Conservation (phyloP, 2,888 invertebrate species). For the Tenthredo scrophulariae region DNA sequence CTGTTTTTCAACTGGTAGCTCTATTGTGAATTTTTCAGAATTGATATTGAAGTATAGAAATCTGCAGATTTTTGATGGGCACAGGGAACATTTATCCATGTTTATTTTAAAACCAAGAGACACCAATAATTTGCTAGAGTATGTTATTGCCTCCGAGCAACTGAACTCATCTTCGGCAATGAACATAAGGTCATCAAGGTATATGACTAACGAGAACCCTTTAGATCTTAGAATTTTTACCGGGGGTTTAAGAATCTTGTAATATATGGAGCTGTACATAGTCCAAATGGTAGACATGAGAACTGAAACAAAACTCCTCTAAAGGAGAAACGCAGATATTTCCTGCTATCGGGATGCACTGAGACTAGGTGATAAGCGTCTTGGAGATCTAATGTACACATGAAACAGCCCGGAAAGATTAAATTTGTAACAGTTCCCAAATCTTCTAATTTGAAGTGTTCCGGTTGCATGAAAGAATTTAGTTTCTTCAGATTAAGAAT, state of each 20-base stretch:
- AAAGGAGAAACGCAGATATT: not conserved
- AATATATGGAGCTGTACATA: not conserved
- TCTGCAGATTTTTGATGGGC: not conserved
- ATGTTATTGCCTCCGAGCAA: not conserved
- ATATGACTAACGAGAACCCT: not conserved
- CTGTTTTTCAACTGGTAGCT: not conserved
- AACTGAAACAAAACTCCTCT: not conserved
- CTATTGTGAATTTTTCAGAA: not conserved
- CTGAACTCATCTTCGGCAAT: not conserved
- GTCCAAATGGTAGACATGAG: not conserved
- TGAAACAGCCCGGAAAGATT: not conserved
- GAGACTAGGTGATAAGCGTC: not conserved
- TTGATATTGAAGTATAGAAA: not conserved
- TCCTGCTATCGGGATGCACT: not conserved
- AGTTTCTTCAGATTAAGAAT: not conserved
- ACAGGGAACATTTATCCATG: not conserved
- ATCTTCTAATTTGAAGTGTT: not conserved
- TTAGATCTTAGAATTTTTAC: not conserved
- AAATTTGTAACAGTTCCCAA: not conserved
- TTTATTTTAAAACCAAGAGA: not conserved
- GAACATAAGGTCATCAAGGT: not conserved
- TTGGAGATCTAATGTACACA: not conserved
- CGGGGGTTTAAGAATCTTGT: not conserved
- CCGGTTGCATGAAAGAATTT: not conserved
- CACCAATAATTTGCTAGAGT: not conserved